These are phyloP conservation scores for Thaumatotibia leucotreta DNA, from an alignment of 1,140 invertebrate genomes.

Conservation along the genomic window DNA sequence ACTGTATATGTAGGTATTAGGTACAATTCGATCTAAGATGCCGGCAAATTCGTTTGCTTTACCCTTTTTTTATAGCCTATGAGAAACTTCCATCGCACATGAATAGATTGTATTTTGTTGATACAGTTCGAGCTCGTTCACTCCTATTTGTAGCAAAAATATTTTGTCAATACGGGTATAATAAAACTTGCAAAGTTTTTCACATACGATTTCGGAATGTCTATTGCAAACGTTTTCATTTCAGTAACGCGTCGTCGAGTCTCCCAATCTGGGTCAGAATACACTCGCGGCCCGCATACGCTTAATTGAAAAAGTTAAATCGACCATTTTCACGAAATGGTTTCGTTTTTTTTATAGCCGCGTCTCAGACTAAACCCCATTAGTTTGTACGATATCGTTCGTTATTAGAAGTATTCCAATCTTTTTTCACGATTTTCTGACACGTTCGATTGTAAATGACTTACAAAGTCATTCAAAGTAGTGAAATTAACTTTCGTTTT, in stretches of 20 bases:
- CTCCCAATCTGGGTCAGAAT: slow-evolving; percentile 49
- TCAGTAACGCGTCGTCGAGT: slow-evolving; percentile 40
- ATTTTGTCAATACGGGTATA: neutral
- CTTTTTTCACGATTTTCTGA: neutral
- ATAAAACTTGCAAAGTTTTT: slow-evolving; percentile 7
- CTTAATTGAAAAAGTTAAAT: slow-evolving; percentile 73
- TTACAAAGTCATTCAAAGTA: neutral
- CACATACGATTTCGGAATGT: slow-evolving; percentile 29
- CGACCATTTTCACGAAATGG: slow-evolving; percentile 52
- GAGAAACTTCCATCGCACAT: slow-evolving; percentile 22
- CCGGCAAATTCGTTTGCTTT: slow-evolving; percentile 34
- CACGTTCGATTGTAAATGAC: neutral
- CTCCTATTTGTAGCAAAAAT: neutral
- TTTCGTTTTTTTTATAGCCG: slow-evolving; percentile 21
- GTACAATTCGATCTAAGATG: slow-evolving; percentile 37
- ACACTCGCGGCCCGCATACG: slow-evolving; percentile 34
- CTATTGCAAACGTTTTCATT: slow-evolving; percentile 49
- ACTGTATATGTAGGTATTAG: slow-evolving; percentile 18
- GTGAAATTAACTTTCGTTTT: neutral
- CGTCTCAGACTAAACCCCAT: slow-evolving; percentile 15
- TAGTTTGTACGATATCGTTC: slow-evolving; percentile 1
- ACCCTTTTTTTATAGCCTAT: slow-evolving; percentile 39
- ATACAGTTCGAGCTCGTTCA: slow-evolving; percentile 15
- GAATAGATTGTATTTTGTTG: slow-evolving; percentile 18
- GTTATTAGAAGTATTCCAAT: slow-evolving; percentile 1